A percentile compares a stretch with the other conserved stretches of the same genome.
phyloP scores from a whole-genome alignment of 2,888 invertebrate genomes.

The Dromius quadrimaculatus region DNA sequence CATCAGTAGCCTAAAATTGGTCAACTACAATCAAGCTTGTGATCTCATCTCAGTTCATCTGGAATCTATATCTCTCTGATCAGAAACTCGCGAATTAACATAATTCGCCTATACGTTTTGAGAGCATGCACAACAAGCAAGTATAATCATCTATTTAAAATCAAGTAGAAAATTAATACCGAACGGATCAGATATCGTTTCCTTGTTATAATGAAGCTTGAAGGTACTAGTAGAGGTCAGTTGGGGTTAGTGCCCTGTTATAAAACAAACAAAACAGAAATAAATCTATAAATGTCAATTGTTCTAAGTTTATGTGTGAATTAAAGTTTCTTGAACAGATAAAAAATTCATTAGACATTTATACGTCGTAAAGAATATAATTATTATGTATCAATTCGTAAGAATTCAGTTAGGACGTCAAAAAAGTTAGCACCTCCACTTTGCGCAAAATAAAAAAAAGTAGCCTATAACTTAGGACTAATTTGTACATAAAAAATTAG shows the following conservation, averaged over 20 bases:
- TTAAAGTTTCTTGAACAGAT: no score
- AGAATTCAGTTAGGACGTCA: no score
- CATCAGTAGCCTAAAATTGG: not conserved
- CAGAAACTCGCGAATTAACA: conserved; percentile 16
- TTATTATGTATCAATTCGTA: no score
- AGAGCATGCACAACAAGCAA: conserved; percentile 3
- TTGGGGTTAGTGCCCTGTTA: conserved; percentile 8
- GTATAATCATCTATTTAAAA: conserved; percentile 26
- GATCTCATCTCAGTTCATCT: conserved; percentile 3
- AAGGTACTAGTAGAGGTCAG: not conserved
- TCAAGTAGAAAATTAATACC: conserved; percentile 20
- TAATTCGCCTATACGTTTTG: conserved; percentile 11
- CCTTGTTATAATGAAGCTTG: conserved; percentile 9
- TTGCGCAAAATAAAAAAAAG: no score
- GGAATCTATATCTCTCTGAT: not conserved
- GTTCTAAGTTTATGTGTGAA: not conserved
- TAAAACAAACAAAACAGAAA: no score
- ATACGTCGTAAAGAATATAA: no score
- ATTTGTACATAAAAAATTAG: no score
- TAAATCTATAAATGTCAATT: not conserved
- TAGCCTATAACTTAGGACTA: no score
- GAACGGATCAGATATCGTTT: conserved; percentile 12
- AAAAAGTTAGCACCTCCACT: no score
- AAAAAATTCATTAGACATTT: no score
- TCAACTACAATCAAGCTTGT: not conserved